Base-by-base conservation (phyloP, 2,113 vertebrate species). In the Siniperca knerii region DNA sequence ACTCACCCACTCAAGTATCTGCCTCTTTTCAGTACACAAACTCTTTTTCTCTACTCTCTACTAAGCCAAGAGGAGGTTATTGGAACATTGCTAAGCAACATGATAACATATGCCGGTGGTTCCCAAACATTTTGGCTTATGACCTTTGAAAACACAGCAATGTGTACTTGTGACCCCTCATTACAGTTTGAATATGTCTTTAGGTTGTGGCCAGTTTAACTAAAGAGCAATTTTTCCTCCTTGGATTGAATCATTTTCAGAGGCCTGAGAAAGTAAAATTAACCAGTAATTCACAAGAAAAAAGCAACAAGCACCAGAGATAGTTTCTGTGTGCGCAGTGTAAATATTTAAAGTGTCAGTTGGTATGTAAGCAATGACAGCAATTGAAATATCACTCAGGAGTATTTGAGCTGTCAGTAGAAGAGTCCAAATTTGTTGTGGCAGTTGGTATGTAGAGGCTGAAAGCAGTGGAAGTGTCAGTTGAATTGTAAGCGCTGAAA, bases 71-170 rank as follows among this genome's bases (percentile, higher is more conserved):
- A 40, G 75, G 77, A 87, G 83, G 82, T 90, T 76, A 79, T 12
- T 79, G 72, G 76, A 91, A 85, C 61, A 82, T 91, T 87, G 77
- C 88, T 83, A 70, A 76, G 92, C 86, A 87, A 90, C 90, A n/a
- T 48, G 48, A 79, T 74, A 87, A 89, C 82, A 89, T 23, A 64
- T 13, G 66, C 44, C 20, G 62, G 67, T 33, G 58, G 37, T 70
- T 85, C 55, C 64, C 8, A 58, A 81, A 82, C 57, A 84, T 65
- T 72, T 72, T 74, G 40, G 21, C 60, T 70, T 79, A 11, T 74
- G 37, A 74, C 54, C 25, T 29, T 73, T 46, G 3, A 75, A 83
- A 87, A 66, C 58, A 57, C n/a, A 33, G 18, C 21, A 50, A 48
- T 16, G 12, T 60, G 37, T 23, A 25, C 35, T n/a, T 18, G 0